Percentiles rank a stretch among this genome's conserved stretches.
phyloP scores from a whole-genome alignment of 1,140 invertebrate genomes.

The Chymomyza costata region DNA sequence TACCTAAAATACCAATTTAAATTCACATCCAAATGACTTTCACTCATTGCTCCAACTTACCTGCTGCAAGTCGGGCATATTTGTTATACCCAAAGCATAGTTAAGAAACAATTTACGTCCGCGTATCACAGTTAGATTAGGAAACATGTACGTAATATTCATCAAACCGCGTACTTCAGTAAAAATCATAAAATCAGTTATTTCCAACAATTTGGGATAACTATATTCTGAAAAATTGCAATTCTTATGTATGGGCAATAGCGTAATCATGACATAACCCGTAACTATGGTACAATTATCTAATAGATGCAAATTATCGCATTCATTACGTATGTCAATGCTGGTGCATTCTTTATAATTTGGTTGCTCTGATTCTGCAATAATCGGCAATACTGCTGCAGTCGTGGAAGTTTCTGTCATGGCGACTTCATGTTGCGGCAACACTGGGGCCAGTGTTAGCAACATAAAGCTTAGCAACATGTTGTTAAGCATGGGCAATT shows the following conservation, averaged over 20 bases:
- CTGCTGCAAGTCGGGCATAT: constrained; percentile 47
- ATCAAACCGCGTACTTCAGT: constrained; percentile 85
- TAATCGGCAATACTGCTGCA: no score
- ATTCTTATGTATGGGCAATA: constrained; percentile 12
- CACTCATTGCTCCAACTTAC: no score
- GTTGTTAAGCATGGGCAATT: constrained; percentile 26
- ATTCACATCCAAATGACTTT: no score
- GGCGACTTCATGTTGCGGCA: background rate
- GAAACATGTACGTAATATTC: constrained; percentile 89
- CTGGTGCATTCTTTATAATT: constrained; percentile 79
- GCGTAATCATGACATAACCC: constrained; percentile 81
- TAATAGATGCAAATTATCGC: constrained; percentile 81
- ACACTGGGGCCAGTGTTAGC: constrained; percentile 11
- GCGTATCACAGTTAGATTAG: constrained; percentile 93
- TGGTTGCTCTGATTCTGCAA: no score
- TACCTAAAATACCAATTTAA: no score
- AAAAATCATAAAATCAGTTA: constrained; percentile 80
- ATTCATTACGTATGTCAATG: constrained; percentile 88
- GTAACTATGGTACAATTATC: constrained; percentile 89
- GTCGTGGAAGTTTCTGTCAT: no score
- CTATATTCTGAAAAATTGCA: constrained; percentile 38
- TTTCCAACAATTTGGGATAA: constrained; percentile 76
- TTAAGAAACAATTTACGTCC: constrained; percentile 91
- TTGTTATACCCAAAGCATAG: constrained; percentile 88
- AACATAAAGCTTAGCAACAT: constrained; percentile 37